Conservation (phyloP, 2,113 vertebrate species). For the Muscicapa adusta region DNA sequence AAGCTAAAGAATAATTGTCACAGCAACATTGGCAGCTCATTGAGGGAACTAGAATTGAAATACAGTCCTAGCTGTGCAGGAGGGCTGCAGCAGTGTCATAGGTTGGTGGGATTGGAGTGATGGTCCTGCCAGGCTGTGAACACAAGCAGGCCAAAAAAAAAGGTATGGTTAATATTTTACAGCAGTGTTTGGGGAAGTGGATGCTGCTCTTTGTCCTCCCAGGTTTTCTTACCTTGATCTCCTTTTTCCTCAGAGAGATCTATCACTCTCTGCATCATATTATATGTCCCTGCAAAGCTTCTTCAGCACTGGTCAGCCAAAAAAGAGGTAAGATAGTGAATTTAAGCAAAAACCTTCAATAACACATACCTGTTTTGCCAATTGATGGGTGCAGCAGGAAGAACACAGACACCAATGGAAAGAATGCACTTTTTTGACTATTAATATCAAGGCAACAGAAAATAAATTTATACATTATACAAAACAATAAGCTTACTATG, state of each 20-base stretch:
- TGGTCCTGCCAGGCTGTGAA: not conserved
- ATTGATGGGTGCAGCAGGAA: accelerated
- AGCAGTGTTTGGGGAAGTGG: not conserved
- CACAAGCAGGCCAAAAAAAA: not conserved
- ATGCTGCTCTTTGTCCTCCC: not conserved
- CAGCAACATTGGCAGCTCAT: not conserved
- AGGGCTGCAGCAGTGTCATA: not conserved
- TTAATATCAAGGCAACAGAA: not conserved
- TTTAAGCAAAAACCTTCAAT: not conserved
- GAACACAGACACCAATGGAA: not conserved
- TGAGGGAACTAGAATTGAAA: not conserved
- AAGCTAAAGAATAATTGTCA: conserved; percentile 21
- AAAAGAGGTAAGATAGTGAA: not conserved
- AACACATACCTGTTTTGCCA: not conserved
- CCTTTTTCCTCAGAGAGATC: not conserved
- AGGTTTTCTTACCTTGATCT: not conserved
- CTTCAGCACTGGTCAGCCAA: not conserved
- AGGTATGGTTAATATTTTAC: not conserved
- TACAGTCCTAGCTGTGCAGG: not conserved
- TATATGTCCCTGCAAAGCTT: accelerated
- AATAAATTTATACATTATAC: not conserved
- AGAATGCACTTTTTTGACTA: not conserved
- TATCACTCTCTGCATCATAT: not conserved
- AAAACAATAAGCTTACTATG: not conserved
- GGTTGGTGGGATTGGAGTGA: not conserved